Evolutionary conservation across 2,797 vertebrate species (phyloP).

Genomic region (Selene dorsalis): DNA sequence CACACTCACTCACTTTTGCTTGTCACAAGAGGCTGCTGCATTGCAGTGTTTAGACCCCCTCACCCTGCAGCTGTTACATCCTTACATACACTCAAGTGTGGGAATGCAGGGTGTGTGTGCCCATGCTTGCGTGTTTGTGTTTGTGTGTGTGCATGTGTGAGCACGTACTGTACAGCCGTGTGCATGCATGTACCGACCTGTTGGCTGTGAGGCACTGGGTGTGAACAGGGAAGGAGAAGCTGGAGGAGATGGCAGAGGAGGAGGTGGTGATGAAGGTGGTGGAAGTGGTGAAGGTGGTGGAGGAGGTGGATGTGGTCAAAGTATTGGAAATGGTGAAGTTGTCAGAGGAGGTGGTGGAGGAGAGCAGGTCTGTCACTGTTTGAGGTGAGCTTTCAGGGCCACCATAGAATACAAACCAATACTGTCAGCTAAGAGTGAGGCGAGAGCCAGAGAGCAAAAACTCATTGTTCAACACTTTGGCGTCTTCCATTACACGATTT

Average conservation of each 20-base stretch:
- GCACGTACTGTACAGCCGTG: conserved; percentile 5
- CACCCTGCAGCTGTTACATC: conserved; percentile 62
- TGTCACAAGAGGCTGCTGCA: conserved; percentile 37
- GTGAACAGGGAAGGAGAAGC: not conserved
- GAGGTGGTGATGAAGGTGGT: too few species aligned
- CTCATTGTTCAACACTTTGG: not conserved
- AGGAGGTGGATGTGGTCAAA: too few species aligned
- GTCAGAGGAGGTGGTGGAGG: too few species aligned
- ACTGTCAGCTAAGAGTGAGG: not conserved
- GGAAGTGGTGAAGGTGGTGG: too few species aligned
- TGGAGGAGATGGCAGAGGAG: conserved; percentile 28
- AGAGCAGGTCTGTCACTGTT: too few species aligned
- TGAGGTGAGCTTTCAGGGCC: too few species aligned
- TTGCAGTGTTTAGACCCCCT: conserved; percentile 65
- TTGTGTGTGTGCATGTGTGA: conserved; percentile 5
- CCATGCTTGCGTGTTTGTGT: not conserved
- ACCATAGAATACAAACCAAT: too few species aligned
- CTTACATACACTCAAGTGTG: conserved; percentile 39
- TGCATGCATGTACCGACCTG: conserved; percentile 45
- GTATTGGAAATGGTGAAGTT: too few species aligned
- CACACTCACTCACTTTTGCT: conserved; percentile 52
- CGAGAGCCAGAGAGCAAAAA: not conserved
- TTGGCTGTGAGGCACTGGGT: conserved; percentile 25
- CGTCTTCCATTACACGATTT: conserved; percentile 16
- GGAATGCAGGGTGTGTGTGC: conserved; percentile 38